Conservation (phyloP, 1,140 invertebrate species). For the Drosophila ficusphila region DNA sequence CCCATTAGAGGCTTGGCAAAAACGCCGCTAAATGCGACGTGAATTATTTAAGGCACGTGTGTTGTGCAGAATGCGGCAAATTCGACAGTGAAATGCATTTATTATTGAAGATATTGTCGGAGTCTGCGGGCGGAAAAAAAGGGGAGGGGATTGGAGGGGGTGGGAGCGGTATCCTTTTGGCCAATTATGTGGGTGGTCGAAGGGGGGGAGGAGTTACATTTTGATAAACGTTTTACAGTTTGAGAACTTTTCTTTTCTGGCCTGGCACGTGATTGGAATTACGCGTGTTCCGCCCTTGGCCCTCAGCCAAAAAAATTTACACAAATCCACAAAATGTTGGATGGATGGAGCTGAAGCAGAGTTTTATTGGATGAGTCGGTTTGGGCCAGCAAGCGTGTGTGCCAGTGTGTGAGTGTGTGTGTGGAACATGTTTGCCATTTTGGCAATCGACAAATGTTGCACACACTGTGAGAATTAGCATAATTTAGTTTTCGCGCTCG, state of each 20-base stretch:
- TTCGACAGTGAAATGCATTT: constrained; percentile 81
- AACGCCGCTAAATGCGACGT: constrained; percentile 77
- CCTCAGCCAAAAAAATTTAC: constrained; percentile 56
- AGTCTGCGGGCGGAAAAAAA: constrained; percentile 23
- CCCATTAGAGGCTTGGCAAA: constrained; percentile 62
- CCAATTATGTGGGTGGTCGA: constrained; percentile 32
- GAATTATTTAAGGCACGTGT: constrained; percentile 82
- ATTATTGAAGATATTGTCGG: constrained; percentile 75
- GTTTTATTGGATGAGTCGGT: constrained; percentile 19
- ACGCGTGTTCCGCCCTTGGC: constrained; percentile 56
- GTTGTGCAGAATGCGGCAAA: constrained; percentile 79
- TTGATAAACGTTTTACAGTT: constrained; percentile 81
- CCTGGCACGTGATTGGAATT: constrained; percentile 78
- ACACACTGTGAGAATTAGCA: constrained; percentile 68
- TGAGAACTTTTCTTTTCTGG: constrained; percentile 72
- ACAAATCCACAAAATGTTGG: constrained; percentile 45
- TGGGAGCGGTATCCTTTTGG: constrained; percentile 46
- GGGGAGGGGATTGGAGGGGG: constrained; percentile 8
- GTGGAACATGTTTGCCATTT: constrained; percentile 65
- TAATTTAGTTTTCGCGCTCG: constrained; percentile 50
- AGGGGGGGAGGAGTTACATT: constrained; percentile 30
- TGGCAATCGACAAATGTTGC: constrained; percentile 76
- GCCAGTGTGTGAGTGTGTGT: background rate
- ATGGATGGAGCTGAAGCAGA: constrained; percentile 16
- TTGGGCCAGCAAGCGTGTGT: too few relatives aligned